phyloP scores from a whole-genome alignment of 2,888 invertebrate species.

The Loripinus fragilis region DNA sequence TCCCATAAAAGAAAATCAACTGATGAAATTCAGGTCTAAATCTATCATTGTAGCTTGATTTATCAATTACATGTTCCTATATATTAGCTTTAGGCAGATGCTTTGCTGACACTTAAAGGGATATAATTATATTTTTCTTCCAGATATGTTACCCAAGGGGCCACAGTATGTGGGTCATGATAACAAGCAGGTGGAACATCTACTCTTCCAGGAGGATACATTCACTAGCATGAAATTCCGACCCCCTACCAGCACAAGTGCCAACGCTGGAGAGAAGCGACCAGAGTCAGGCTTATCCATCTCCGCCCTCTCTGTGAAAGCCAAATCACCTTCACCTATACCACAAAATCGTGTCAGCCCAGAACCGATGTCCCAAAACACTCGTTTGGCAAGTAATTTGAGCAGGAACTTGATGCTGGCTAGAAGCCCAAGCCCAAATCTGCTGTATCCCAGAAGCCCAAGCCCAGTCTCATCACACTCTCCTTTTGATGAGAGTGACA shows the following conservation, averaged over 20 bases:
- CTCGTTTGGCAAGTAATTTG: not conserved
- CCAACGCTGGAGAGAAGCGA: not conserved
- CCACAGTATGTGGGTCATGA: not conserved
- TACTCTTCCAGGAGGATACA: slow-evolving; percentile 5
- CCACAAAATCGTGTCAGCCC: not conserved
- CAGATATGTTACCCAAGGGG: not conserved
- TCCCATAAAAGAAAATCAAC: no score
- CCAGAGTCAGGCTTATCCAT: not conserved
- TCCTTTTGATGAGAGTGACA: slow-evolving; percentile 33
- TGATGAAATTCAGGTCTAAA: no score
- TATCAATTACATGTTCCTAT: no score
- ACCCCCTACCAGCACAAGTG: not conserved
- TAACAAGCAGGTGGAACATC: not conserved
- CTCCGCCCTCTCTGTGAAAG: not conserved
- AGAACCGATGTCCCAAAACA: not conserved
- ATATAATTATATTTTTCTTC: no score
- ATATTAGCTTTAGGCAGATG: no score
- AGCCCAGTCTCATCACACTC: slow-evolving; percentile 7
- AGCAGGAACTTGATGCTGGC: not conserved
- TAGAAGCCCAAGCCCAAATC: slow-evolving; percentile 18
- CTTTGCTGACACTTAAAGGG: no score
- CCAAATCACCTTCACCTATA: not conserved
- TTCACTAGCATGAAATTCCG: slow-evolving; percentile 23
- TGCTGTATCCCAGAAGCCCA: slow-evolving; percentile 24
- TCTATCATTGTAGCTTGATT: no score